Percentiles rank a stretch among this genome's conserved stretches.
Conservation (phyloP, 2,113 vertebrate genomes). For the Butorides virescens region DNA sequence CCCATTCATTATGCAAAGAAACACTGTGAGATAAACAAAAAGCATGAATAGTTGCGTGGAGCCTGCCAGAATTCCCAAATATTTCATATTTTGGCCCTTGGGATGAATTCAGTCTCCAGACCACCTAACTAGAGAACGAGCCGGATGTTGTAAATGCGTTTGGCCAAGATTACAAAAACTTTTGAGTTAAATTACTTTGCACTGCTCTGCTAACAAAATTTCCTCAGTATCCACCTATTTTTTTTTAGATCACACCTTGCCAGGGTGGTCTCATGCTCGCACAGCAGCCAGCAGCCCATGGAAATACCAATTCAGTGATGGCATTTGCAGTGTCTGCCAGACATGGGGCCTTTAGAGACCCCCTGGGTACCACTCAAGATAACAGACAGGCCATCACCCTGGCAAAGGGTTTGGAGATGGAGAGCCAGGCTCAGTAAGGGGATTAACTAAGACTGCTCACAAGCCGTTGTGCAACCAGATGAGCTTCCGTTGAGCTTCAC, state of each 20-base stretch:
- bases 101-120: slow-evolving; percentile 43
- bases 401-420: not conserved
- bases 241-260: slow-evolving; percentile 5
- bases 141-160: not conserved
- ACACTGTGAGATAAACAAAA: slow-evolving; percentile 10
- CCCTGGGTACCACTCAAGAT: not conserved
- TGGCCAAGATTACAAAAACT: slow-evolving; percentile 29
- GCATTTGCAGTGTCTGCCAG: not conserved
- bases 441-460: not conserved
- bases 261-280: slow-evolving; percentile 4
- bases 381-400: not conserved
- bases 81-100: slow-evolving; percentile 25
- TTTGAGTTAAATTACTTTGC: not conserved
- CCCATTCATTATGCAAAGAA: slow-evolving; percentile 44
- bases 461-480: not conserved
- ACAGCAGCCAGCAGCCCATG: not conserved
- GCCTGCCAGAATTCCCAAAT: slow-evolving; percentile 47
- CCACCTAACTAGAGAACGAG: slow-evolving; percentile 41
- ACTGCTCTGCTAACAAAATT: not conserved
- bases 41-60: not conserved
- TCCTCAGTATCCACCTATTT: not conserved
- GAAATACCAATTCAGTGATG: not conserved
- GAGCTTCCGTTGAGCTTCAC: not conserved
- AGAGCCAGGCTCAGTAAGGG: not conserved
- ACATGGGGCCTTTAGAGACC: not conserved